These are phyloP conservation scores for Vicugna pacos DNA, from an alignment of 2,113 vertebrate species.

Conservation along the genomic window DNA sequence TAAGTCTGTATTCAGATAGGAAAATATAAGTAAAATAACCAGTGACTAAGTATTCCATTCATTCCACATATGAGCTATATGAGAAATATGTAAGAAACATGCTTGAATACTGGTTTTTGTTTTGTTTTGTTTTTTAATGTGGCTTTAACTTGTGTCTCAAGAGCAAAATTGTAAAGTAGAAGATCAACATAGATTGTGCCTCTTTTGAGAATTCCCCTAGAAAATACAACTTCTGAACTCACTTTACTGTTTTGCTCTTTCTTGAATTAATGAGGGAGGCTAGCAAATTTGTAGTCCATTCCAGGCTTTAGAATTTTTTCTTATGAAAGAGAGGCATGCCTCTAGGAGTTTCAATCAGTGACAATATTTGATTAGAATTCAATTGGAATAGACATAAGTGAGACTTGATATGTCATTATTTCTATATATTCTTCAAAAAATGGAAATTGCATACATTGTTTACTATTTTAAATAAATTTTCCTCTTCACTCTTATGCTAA, in stretches of 20 bases:
- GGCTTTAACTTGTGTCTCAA: slow-evolving; percentile 15
- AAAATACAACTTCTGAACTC: neutral
- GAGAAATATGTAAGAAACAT: neutral
- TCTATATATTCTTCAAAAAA: neutral
- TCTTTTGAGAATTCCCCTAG: neutral
- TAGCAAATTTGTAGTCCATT: neutral
- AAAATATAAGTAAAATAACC: neutral
- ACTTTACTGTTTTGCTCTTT: neutral
- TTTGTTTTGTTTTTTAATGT: neutral
- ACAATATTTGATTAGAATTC: neutral
- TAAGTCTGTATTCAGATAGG: neutral
- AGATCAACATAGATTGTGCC: neutral
- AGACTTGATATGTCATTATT: neutral
- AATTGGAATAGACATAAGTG: neutral
- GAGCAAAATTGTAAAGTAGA: slow-evolving; percentile 20
- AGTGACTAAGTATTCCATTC: neutral
- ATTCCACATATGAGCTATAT: neutral
- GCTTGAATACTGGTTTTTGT: neutral
- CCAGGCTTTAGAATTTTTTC: neutral
- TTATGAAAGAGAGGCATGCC: neutral
- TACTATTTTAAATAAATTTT: neutral
- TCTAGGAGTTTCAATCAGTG: neutral
- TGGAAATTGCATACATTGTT: neutral
- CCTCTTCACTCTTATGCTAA: neutral
- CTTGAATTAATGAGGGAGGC: neutral